Evolutionary conservation across 37 sponge, comb jelly and placozoan species (phyloP).

Genomic region (Cladorhizidae sp.): DNA sequence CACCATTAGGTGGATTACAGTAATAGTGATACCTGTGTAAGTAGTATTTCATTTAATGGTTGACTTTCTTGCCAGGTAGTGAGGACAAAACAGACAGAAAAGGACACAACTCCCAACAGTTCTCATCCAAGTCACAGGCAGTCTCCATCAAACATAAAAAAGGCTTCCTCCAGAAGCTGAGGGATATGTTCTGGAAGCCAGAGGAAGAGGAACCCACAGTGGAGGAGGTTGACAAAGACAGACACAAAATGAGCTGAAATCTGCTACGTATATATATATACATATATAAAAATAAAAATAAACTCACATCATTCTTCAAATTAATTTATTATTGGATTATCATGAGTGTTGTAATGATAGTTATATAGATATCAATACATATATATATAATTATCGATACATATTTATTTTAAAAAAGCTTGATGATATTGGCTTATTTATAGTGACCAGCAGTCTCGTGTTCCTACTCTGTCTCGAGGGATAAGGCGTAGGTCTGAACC

Average conservation of each 20-base stretch:
- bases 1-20: too few relatives aligned
- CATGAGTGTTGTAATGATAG: not conserved
- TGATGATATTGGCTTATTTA: not conserved
- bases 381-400: not conserved
- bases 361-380: too few relatives aligned
- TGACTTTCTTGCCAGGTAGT: slow-evolving; percentile 24
- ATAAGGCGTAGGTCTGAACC: slow-evolving; percentile 94
- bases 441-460: too few relatives aligned
- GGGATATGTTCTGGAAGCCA: slow-evolving; percentile 76
- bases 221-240: slow-evolving; percentile 7
- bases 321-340: not conserved
- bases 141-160: slow-evolving; percentile 26
- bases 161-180: slow-evolving; percentile 74
- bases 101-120: not conserved
- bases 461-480: slow-evolving; percentile 96
- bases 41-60: too few relatives aligned
- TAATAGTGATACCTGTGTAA: too few relatives aligned
- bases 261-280: too few relatives aligned
- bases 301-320: not conserved
- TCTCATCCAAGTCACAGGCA: too few relatives aligned
- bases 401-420: not conserved
- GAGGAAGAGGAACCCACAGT: slow-evolving; percentile 48
- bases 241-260: slow-evolving; percentile 41
- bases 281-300: not conserved
- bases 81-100: not conserved